phyloP scores from a whole-genome alignment of 2,113 vertebrate genomes.

The Pseudorhombus dupliciocellatus region DNA sequence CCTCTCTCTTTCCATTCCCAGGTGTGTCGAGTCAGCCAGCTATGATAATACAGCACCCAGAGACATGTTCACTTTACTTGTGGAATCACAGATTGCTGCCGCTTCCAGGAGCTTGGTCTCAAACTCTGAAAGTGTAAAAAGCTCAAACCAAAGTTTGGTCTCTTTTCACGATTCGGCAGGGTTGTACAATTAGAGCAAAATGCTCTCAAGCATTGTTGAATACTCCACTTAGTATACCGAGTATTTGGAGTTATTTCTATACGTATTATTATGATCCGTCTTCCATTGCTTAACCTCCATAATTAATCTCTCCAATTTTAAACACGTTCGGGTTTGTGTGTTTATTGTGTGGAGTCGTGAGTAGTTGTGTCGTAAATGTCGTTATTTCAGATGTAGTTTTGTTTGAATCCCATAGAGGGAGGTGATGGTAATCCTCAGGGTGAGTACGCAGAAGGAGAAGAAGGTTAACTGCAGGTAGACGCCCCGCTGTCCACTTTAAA shows the following conservation, averaged over 20 bases:
- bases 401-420: conserved; percentile 8
- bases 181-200: not conserved
- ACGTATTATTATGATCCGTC: too few relatives aligned
- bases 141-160: not conserved
- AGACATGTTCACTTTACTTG: conserved; percentile 46
- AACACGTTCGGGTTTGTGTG: too few relatives aligned
- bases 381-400: conserved; percentile 39
- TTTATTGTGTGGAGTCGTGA: too few relatives aligned
- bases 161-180: not conserved
- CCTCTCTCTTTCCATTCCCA: conserved; percentile 44
- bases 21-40: conserved; percentile 57
- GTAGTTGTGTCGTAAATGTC: too few relatives aligned
- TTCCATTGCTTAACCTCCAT: too few relatives aligned
- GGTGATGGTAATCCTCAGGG: not conserved
- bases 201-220: too few relatives aligned
- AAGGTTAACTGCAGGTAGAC: conserved; percentile 24
- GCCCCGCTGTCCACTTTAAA: conserved; percentile 34
- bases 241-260: too few relatives aligned
- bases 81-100: conserved; percentile 21
- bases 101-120: conserved; percentile 29
- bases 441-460: conserved; percentile 22
- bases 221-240: too few relatives aligned
- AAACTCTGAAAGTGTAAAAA: conserved; percentile 17
- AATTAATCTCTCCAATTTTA: too few relatives aligned
- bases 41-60: conserved; percentile 60